Conservation (phyloP, 2,888 invertebrate genomes). For the Ichneumon xanthorius region DNA sequence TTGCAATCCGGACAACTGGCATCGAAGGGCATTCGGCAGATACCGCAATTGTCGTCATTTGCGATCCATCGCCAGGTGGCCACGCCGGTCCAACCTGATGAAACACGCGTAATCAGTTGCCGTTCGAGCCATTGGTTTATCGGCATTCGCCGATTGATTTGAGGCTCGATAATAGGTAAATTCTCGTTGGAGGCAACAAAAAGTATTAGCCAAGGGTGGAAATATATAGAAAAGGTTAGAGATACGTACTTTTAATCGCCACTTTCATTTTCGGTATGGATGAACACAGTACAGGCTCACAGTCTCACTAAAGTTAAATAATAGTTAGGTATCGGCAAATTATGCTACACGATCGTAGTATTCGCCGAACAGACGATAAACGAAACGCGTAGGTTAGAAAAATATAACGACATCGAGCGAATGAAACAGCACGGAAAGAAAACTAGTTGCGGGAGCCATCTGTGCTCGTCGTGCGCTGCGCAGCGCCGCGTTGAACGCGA, state of each 20-base stretch:
- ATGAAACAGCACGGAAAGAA: neutral
- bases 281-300: neutral
- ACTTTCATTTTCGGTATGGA: slow-evolving; percentile 86
- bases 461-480: neutral
- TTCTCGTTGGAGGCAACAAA: neutral
- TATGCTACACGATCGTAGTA: neutral
- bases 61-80: slow-evolving; percentile 99
- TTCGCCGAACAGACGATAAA: neutral
- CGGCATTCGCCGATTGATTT: slow-evolving; percentile 38
- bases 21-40: slow-evolving; percentile 99
- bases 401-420: neutral
- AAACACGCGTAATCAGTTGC: slow-evolving; percentile 60
- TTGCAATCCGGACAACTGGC: slow-evolving; percentile 99
- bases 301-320: neutral
- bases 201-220: neutral
- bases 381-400: slow-evolving; percentile 3
- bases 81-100: slow-evolving; percentile 95
- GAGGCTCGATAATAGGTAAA: neutral
- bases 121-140: neutral
- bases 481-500: neutral
- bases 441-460: slow-evolving; percentile 15
- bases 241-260: slow-evolving; percentile 87
- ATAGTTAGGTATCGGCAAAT: neutral
- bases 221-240: slow-evolving; percentile 12
- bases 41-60: slow-evolving; percentile 99